Evolutionary conservation across 2,888 invertebrate species (phyloP), one percentile per base, ranked within the genome.

Genomic region (Conchocele bisecta): DNA sequence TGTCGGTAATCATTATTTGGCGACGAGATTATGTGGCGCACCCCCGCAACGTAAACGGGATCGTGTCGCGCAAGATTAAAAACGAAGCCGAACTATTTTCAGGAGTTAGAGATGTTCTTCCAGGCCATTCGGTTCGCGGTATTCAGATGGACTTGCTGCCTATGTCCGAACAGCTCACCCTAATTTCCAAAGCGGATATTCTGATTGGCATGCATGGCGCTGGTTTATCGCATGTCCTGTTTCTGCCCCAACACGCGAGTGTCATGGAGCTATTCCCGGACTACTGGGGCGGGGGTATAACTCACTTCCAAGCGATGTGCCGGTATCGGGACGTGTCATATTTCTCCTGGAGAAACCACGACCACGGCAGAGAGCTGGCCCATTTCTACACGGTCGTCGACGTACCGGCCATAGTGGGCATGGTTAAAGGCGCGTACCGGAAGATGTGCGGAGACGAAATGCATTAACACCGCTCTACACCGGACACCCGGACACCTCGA

Each of bases 161-260:
- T n/a, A 86, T 91, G 75, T 48, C 74, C 22, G 64, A 86, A 26
- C 91, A 91, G 73, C 75, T 91, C 13, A 31, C 84, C 37, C 29
- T 81, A 3, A 81, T 90, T 4, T 37, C 83, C 1, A 68, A 78
- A 11, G 86, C 90, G 1, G 90, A 91, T 75, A 83, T 91, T 51
- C 74, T 91, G 15, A 79, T 91, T 1, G 90, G 90, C 5, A 90
- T 91, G 89, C 91, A 91, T 59, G 91, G 91, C 11, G 91, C 91
- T 3, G 91, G 90, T 4, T 73, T 91, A 37, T 84, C 88, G 7
- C 89, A 90, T 65, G 81, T 88, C 13, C 61, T 90, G 24, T 89
- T 90, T 63, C 68, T 91, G 24, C 89, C 89, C 2, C 56, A 73
- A 6, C 85, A 87, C 61, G 84, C 86, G 0, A 89, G 84, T 3